phyloP scores from a whole-genome alignment of 2,113 vertebrate genomes.

The Cheirogaleus medius region DNA sequence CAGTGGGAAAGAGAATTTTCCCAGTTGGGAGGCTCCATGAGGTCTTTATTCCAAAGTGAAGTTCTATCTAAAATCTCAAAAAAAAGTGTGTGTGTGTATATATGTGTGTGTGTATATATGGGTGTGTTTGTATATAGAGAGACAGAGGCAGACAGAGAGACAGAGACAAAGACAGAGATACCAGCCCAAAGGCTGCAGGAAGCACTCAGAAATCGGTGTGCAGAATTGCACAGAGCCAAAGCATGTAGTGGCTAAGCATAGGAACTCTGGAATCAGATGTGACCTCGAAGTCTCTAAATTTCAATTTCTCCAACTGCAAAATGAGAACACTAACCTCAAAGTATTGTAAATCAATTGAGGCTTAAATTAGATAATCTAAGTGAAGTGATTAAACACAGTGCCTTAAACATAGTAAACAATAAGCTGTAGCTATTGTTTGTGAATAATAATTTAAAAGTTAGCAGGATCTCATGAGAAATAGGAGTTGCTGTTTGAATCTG shows the following conservation, averaged over 20 bases:
- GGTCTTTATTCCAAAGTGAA: background rate
- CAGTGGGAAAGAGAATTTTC: background rate
- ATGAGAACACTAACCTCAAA: background rate
- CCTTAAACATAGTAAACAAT: background rate
- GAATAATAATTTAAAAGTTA: background rate
- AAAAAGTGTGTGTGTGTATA: fast-evolving
- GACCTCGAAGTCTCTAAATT: background rate
- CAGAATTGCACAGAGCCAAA: background rate
- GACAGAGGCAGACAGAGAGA: background rate
- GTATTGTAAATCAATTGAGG: background rate
- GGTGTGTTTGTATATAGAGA: background rate
- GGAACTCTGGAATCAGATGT: background rate
- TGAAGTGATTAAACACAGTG: background rate
- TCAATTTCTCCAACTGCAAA: background rate
- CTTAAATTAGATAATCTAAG: background rate
- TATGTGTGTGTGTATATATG: fast-evolving
- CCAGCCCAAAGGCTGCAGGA: background rate
- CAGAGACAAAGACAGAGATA: background rate
- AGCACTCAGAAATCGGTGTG: background rate
- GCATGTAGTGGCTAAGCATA: background rate
- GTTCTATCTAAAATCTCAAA: background rate
- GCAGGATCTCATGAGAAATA: background rate
- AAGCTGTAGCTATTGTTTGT: background rate
- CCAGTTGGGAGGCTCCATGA: background rate
- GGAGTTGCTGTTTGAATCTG: background rate